Conservation (phyloP, 2,797 vertebrate genomes). For the Harpagifer antarcticus region DNA sequence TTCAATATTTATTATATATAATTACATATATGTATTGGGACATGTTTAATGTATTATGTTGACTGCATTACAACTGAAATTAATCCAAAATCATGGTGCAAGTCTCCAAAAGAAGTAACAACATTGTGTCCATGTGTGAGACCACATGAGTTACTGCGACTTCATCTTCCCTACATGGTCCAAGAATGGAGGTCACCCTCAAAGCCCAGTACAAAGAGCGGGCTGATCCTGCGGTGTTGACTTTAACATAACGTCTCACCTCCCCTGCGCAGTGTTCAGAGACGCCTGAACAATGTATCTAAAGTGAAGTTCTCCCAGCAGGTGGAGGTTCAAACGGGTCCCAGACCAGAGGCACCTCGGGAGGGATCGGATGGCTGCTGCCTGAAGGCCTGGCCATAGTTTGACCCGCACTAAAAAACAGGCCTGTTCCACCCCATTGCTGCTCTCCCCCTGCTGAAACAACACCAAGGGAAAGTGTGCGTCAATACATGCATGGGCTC, state of each 20-base stretch:
- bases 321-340: constrained; percentile 95
- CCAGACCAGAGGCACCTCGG: constrained; percentile 90
- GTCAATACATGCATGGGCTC: constrained; percentile 51
- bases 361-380: constrained; percentile 91
- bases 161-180: constrained; percentile 68
- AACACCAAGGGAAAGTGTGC: constrained; percentile 75
- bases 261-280: constrained; percentile 83
- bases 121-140: constrained; percentile 50
- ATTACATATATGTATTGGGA: no score
- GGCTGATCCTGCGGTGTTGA: constrained; percentile 82
- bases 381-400: constrained; percentile 88
- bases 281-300: constrained; percentile 90
- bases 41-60: no score
- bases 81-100: not conserved
- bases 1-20: no score
- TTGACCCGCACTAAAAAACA: constrained; percentile 93
- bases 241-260: constrained; percentile 85
- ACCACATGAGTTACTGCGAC: constrained; percentile 60
- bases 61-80: no score
- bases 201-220: constrained; percentile 79
- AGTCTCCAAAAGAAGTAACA: constrained; percentile 21
- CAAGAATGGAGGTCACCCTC: constrained; percentile 78
- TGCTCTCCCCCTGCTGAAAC: constrained; percentile 83
- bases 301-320: constrained; percentile 95
- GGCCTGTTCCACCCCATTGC: constrained; percentile 92